Evolutionary conservation across 92 coral and sea anemone species (phyloP), one percentile per base, ranked within the genome.

Genomic region (Anthopleura xanthogrammica): DNA sequence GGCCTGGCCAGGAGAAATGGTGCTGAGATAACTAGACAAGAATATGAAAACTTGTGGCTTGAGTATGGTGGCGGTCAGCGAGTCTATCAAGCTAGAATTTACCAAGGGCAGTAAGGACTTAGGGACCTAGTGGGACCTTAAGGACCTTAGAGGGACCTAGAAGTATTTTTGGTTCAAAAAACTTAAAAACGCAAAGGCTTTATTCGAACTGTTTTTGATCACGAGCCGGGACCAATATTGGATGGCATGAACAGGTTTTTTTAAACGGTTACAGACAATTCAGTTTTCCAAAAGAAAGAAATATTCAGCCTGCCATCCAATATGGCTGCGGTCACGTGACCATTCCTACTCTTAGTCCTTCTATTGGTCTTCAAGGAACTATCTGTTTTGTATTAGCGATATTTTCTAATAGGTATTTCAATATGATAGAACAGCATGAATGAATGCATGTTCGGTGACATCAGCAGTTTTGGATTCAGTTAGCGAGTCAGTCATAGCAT

Each of bases 21-120:
- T 57, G 99, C 98, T 10, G 97, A 97, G 83, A 91, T 94, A 16
- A 89, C 90, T 54, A 79, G 76, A 77, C 91, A 92, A 39, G 99
- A 97, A 20, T 97, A 94, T 76, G 98, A 97, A 75, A 56, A 87
- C 64, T 87, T 85, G 75, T 97, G 99, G 99, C 14, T 36, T 68
- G 91, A 82, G 54, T 84, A 75, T 41, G 78, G 86, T 75, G 99
- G 99, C 13, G 98, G 98, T 5, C 72, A 86, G 11, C 92, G 93
- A 75, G 77, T 85, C 76, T 97, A 94, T 83, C 90, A 91, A 80
- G 98, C 98, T 16, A 94, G 87, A 80, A 77, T 91, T 7, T 94
- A 87, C 77, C 95, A 91, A 81, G 81, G 78, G 16, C 54, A 83
- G 79, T 85, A 43, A 75, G 16, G 29, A 62, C 70, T 91, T 83